Evolutionary conservation across 2,888 invertebrate genomes (phyloP).

Genomic region (Melanargia galathea): DNA sequence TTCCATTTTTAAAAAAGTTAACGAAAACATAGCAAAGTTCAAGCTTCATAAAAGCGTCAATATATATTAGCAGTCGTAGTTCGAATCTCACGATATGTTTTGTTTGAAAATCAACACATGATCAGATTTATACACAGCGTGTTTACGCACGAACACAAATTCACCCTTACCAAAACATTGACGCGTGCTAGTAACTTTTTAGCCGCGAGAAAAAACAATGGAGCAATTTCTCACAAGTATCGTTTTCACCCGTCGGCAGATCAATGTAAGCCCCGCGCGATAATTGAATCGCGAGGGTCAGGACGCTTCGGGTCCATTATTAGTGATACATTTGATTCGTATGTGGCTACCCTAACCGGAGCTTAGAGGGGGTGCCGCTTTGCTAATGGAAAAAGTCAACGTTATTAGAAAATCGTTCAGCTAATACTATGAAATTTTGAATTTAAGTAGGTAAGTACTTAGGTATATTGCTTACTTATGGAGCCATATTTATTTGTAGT

Average conservation of each 20-base stretch:
- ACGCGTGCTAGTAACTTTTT: constrained; percentile 71
- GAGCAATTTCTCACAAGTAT: constrained; percentile 82
- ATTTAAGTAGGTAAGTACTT: background rate
- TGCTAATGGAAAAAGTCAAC: constrained; percentile 34
- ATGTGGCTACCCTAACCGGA: constrained; percentile 56
- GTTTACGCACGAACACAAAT: constrained; percentile 39
- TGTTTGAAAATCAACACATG: constrained; percentile 17
- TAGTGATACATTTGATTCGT: constrained; percentile 76
- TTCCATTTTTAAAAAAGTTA: too few relatives aligned
- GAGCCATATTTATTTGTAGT: background rate
- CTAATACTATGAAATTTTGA: constrained; percentile 8
- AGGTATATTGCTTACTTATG: background rate
- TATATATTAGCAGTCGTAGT: background rate
- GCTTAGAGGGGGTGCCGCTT: constrained; percentile 40
- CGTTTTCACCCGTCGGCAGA: constrained; percentile 76
- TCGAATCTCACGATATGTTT: constrained; percentile 12
- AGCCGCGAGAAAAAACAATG: constrained; percentile 82
- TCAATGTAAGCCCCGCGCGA: constrained; percentile 69
- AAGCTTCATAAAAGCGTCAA: background rate
- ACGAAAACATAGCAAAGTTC: too few relatives aligned
- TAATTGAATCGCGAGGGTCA: constrained; percentile 79
- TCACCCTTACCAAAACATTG: constrained; percentile 54
- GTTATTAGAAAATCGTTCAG: constrained; percentile 32
- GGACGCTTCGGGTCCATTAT: constrained; percentile 57
- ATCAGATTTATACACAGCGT: constrained; percentile 29